Conservation (phyloP, 2,888 invertebrate genomes). For the Nephrotoma flavescens region DNA sequence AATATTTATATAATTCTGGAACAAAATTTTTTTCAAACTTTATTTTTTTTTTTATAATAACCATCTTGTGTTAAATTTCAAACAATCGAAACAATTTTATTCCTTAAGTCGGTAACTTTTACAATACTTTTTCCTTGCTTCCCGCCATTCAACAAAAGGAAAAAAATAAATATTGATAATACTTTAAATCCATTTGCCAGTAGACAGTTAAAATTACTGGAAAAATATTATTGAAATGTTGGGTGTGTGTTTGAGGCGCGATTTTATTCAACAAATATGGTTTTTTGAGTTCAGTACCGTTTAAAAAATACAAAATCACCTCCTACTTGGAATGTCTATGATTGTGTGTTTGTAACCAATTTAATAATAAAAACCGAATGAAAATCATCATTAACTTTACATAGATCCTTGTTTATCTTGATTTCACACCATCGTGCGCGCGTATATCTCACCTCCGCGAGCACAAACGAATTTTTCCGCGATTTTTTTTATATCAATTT, state of each 20-base stretch:
- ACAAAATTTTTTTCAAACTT: background rate
- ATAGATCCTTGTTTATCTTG: background rate
- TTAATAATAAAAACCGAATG: background rate
- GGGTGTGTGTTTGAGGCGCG: background rate
- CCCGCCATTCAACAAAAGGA: too few relatives aligned
- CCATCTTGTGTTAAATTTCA: background rate
- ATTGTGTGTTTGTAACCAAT: background rate
- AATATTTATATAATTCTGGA: background rate
- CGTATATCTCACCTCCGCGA: background rate
- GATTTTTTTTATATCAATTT: background rate
- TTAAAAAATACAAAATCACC: too few relatives aligned
- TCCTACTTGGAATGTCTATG: too few relatives aligned
- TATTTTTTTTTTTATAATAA: background rate
- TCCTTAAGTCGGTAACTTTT: too few relatives aligned
- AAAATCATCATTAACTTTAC: background rate
- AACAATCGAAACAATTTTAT: background rate
- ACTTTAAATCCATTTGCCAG: background rate
- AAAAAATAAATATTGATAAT: too few relatives aligned
- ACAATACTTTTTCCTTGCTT: too few relatives aligned
- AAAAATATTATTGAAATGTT: background rate
- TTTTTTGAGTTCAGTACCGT: background rate
- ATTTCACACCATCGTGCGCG: background rate
- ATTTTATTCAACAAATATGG: background rate
- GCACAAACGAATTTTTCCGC: background rate
- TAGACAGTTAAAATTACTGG: background rate